A percentile compares a stretch with the other conserved stretches of the same genome.
Evolutionary conservation across 2,113 vertebrate genomes (phyloP).

Genomic region (Puma concolor): DNA sequence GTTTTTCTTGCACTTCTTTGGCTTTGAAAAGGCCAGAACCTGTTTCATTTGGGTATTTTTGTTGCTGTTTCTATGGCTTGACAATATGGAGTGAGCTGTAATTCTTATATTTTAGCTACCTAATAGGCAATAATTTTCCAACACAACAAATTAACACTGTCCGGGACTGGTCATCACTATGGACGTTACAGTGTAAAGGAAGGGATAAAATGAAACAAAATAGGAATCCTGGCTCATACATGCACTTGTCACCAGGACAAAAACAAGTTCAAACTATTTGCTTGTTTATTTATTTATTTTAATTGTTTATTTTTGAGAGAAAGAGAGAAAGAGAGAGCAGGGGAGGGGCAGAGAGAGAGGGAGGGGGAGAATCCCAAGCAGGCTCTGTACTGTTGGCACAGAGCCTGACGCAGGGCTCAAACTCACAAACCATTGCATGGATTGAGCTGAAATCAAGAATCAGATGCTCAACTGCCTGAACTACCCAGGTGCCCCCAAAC

Average conservation of each 20-base stretch:
- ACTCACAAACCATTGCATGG: no score
- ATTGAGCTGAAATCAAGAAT: no score
- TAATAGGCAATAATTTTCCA: conserved; percentile 29
- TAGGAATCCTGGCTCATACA: background rate
- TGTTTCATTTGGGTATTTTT: conserved; percentile 46
- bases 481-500: background rate
- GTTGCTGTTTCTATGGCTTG: conserved; percentile 27
- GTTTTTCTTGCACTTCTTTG: background rate
- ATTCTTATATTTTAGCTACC: conserved; percentile 42
- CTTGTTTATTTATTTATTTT: no score
- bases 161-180: background rate
- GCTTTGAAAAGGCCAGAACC: conserved; percentile 31
- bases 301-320: no score
- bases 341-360: no score
- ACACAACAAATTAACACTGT: conserved; percentile 13
- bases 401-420: no score
- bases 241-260: conserved; percentile 10
- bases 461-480: no score
- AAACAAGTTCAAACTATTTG: background rate
- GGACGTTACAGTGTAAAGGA: background rate
- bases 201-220: conserved; percentile 58
- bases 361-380: no score
- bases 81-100: background rate
- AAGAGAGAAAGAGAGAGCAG: no score
- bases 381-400: no score